Percentiles rank a stretch among this genome's conserved stretches.
These are phyloP conservation scores for Macrobrachium rosenbergii DNA, from an alignment of 1,140 invertebrate species.

Conservation along the genomic window DNA sequence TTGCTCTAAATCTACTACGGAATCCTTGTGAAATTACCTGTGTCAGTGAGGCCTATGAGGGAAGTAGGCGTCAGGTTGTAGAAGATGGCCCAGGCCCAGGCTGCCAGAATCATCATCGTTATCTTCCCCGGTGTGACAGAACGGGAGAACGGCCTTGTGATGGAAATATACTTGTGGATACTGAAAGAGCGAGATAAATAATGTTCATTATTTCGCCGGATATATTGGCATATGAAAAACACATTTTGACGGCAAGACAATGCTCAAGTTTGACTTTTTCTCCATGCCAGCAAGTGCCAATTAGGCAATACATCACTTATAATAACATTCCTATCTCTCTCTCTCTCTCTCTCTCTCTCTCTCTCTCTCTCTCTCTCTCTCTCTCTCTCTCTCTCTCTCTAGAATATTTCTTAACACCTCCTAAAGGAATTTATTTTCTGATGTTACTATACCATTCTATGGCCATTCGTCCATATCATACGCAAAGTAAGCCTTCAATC, in stretches of 20 bases:
- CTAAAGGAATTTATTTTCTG: too few relatives aligned
- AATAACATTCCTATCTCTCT: not conserved
- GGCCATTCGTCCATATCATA: too few relatives aligned
- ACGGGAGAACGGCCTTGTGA: slow-evolving; percentile 71
- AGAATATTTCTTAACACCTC: too few relatives aligned
- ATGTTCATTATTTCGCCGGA: too few relatives aligned
- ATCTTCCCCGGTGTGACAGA: slow-evolving; percentile 70
- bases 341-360: not conserved
- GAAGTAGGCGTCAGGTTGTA: slow-evolving; percentile 69
- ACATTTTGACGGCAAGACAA: too few relatives aligned
- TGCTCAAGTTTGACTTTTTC: too few relatives aligned
- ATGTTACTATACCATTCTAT: too few relatives aligned
- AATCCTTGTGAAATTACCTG: slow-evolving; percentile 55
- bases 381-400: not conserved
- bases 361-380: not conserved
- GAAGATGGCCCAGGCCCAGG: slow-evolving; percentile 71
- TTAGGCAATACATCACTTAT: not conserved
- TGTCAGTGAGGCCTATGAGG: slow-evolving; percentile 69
- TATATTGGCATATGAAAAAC: too few relatives aligned
- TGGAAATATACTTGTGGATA: slow-evolving; percentile 70
- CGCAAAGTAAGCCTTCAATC: too few relatives aligned
- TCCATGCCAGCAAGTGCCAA: too few relatives aligned
- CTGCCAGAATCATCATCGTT: slow-evolving; percentile 70
- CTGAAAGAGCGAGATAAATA: slow-evolving; percentile 33
- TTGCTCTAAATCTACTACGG: too few relatives aligned